Evolutionary conservation across 2,797 vertebrate species (phyloP).

Genomic region (Enteromius fasciolatus): DNA sequence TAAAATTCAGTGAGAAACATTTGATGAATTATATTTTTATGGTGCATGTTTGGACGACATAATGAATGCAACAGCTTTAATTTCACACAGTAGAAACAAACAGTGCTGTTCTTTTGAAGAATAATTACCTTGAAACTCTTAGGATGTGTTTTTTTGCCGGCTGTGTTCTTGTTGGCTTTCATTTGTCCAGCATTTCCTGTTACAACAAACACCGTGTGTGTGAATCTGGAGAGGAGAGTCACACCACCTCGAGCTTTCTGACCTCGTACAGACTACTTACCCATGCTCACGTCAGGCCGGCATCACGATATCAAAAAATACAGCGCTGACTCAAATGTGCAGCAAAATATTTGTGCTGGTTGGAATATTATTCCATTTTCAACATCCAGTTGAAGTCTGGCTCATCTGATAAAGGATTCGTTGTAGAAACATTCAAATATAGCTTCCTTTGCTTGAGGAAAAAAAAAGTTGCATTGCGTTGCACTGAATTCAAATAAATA

Average conservation of each 20-base stretch:
- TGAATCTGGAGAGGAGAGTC: background rate
- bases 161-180: slow-evolving; percentile 24
- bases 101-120: background rate
- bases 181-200: slow-evolving; percentile 37
- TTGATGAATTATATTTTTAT: background rate
- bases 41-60: background rate
- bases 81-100: background rate
- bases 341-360: background rate
- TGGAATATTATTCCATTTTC: background rate
- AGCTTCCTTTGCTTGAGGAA: background rate
- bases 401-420: background rate
- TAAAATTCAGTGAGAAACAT: background rate
- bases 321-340: background rate
- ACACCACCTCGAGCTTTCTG: background rate
- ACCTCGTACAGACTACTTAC: background rate
- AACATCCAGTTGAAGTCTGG: background rate
- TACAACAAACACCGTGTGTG: slow-evolving; percentile 18
- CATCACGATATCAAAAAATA: background rate
- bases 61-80: background rate
- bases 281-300: background rate
- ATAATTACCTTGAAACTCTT: background rate
- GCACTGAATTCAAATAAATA: background rate
- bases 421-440: background rate
- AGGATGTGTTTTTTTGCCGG: background rate
- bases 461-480: background rate